Base-by-base conservation (phyloP, 2,113 vertebrate genomes). In the Mungos mungo region DNA sequence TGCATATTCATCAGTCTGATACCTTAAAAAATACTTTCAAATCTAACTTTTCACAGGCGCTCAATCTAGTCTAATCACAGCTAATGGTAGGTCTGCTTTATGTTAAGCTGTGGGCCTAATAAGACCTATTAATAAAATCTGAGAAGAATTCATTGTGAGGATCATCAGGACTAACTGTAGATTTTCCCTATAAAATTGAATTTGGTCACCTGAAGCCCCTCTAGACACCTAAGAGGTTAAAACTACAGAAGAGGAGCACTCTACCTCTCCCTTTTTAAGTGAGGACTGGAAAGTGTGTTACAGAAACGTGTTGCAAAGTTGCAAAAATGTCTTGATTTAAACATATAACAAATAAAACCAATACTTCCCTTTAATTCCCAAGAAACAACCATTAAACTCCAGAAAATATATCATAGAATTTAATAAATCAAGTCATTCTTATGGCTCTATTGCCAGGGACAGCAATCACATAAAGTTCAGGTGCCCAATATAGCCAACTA, bases 331-430 rank as follows among this genome's bases (percentile, higher is more conserved):
- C 72, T 88, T 90, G 41, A 65, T 77, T 77, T 95, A 96, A 31
- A 88, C 50, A 90, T 7, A 29, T 3, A 87, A 69, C 45, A 94
- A 69, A 95, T 35, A 88, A 93, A 97, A 92, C n/a, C 47, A 95
- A 2, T 38, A 90, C 45, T 93, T 93, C 60, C 76, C 57, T 87
- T 95, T 85, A 97, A 93, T 57, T 92, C 54, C 50, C 66, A 96
- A 95, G 50, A 95, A 92, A 21, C 19, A 88, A 80, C 19, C n/a
- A 35, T 86, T 69, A 77, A 96, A 95, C 60, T 93, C 54, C 29
- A 95, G 35, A 82, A 81, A 63, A 72, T 9, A 47, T 47, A 92
- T 60, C 41, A 74, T 0, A 95, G 63, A 80, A 86, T 83, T 93
- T 84, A 50, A 90, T 68, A 96, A 95, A 92, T 92, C 23, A 84